Evolutionary conservation across 2,888 invertebrate species (phyloP).

Genomic region (Odontothrips loti): DNA sequence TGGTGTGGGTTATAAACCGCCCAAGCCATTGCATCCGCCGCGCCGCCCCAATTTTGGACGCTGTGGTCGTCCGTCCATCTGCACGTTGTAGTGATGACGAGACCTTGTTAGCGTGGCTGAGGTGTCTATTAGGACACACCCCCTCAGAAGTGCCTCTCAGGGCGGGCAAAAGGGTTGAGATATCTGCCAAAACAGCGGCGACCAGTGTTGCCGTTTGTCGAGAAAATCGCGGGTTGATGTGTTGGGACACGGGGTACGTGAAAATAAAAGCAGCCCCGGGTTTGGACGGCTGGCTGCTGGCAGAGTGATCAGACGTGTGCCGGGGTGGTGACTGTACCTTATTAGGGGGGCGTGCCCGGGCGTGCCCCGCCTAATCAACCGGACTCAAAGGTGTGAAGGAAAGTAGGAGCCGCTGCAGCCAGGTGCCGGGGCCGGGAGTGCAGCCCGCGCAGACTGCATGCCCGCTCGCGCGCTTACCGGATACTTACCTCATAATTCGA

Average conservation of each 20-base stretch:
- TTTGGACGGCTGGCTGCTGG: too few species aligned
- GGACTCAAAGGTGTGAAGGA: constrained; percentile 18
- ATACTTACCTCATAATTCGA: constrained; percentile 17
- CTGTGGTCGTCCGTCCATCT: neutral
- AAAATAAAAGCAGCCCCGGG: too few species aligned
- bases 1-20: too few species aligned
- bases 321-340: constrained; percentile 7
- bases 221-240: too few species aligned
- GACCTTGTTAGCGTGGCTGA: constrained; percentile 8
- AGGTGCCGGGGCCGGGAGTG: too few species aligned
- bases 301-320: too few species aligned
- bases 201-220: too few species aligned
- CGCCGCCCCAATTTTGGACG: neutral
- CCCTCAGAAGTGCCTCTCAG: neutral
- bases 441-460: too few species aligned
- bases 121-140: constrained; percentile 10
- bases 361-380: constrained; percentile 10
- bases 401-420: constrained; percentile 6
- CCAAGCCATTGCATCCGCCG: neutral
- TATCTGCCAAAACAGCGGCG: too few species aligned
- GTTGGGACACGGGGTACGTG: too few species aligned
- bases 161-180: neutral
- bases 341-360: constrained; percentile 8
- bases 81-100: neutral
- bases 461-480: neutral